Base-by-base conservation (phyloP, 2,113 vertebrate genomes). In the Pitta sordida region DNA sequence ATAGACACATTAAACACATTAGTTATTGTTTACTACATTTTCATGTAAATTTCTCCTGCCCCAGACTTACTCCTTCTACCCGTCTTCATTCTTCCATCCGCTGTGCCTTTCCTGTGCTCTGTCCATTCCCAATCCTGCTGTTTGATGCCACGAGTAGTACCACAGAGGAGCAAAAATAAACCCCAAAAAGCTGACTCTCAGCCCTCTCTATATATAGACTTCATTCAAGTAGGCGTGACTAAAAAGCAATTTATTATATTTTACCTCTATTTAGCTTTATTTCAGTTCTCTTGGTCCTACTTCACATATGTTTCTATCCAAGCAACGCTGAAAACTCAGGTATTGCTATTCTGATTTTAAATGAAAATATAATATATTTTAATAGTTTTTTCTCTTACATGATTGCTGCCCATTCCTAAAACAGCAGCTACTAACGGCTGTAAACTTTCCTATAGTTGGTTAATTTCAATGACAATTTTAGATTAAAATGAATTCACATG, bases 401-500 rank as follows among this genome's bases (percentile, higher is more conserved):
- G 65, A 73, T 29, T 90, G 46, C n/a, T 87, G 30, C 16, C 23
- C 12, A 18, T 58, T 94, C 49, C 62, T 73, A 71, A 91, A 90
- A 78, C 60, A 36, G 26, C 87, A 87, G 41, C 62, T 86, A 70
- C 52, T 36, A 73, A 46, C n/a, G 74, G 68, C 46, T 83, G 51
- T 56, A 94, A 79, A 76, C 59, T 51, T 79, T 55, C 51, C 21
- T 77, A 26, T 43, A 87, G 81, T n/a, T 67, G 23, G 27, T 67
- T 83, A 70, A 85, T 58, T 89, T 93, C 63, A 76, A 69, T 73
- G 32, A 68, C 60, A 92, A 80, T 70, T 89, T 85, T 62, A 88
- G 59, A 86, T 81, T 77, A 67, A 83, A 92, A 93, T 73, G 7
- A 89, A 91, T 90, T 94, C 46, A 65, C 39, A 74, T 29, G 27